phyloP scores from a whole-genome alignment of 2,888 invertebrate genomes.

The Drosophila cognata region DNA sequence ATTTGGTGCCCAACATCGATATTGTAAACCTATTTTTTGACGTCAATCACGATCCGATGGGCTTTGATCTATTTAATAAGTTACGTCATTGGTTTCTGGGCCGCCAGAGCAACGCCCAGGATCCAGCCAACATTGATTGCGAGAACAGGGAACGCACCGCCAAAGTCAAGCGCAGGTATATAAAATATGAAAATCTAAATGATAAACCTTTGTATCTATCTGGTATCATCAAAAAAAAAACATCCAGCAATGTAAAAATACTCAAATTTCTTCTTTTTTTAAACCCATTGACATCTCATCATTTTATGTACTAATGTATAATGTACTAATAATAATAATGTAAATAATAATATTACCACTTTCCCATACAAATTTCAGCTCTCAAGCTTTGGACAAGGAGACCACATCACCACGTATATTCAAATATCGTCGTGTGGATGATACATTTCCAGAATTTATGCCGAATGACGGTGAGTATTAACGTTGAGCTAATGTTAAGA shows the following conservation, averaged over 20 bases:
- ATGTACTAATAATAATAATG: too few relatives aligned
- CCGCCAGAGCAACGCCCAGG: slow-evolving; percentile 46
- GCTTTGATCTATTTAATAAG: slow-evolving; percentile 77
- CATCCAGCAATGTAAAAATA: background rate
- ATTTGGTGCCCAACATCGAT: slow-evolving; percentile 12
- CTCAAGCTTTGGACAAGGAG: slow-evolving; percentile 4
- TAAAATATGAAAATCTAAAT: background rate
- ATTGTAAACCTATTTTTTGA: background rate
- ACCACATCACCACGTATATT: slow-evolving; percentile 12
- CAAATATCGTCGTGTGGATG: slow-evolving; percentile 72
- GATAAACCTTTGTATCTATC: background rate
- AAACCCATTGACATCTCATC: background rate
- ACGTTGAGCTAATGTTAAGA: background rate
- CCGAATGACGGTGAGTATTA: slow-evolving; percentile 57
- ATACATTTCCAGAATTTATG: slow-evolving; percentile 66
- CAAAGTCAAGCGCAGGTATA: slow-evolving; percentile 39
- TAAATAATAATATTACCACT: background rate
- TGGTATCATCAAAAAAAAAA: background rate
- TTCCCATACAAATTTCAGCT: slow-evolving; percentile 9
- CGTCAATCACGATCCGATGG: slow-evolving; percentile 73
- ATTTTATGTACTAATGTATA: too few relatives aligned
- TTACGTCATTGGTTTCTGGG: slow-evolving; percentile 58
- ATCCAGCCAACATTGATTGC: slow-evolving; percentile 28
- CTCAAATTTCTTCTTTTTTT: background rate
- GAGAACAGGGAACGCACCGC: background rate